Evolutionary conservation across 2,797 vertebrate species (phyloP).

Genomic region (Saxicola maurus): DNA sequence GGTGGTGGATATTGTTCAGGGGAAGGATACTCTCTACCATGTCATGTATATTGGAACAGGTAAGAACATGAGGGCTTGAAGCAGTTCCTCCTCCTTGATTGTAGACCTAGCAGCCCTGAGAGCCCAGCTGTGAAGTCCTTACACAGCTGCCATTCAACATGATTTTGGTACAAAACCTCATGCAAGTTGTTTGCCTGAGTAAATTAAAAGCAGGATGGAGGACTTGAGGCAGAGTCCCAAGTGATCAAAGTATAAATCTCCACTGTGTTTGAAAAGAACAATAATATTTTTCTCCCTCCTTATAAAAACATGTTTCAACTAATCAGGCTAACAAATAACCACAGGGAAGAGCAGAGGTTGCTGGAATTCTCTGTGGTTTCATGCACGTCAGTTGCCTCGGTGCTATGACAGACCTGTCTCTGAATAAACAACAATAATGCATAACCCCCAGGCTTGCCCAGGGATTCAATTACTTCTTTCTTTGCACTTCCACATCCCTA

Average conservation of each 20-base stretch:
- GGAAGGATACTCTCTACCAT: constrained; percentile 92
- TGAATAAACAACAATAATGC: background rate
- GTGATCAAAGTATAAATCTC: background rate
- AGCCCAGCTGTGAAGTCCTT: background rate
- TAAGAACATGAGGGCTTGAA: constrained; percentile 49
- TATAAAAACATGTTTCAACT: background rate
- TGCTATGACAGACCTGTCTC: background rate
- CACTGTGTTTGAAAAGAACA: background rate
- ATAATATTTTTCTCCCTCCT: background rate
- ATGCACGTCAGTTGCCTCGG: background rate
- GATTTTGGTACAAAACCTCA: background rate
- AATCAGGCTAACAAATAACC: background rate
- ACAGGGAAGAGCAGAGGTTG: background rate
- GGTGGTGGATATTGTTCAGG: constrained; percentile 95
- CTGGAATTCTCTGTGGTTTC: background rate
- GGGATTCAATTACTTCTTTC: background rate
- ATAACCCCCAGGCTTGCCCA: background rate
- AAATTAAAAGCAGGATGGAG: background rate
- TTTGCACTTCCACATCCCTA: background rate
- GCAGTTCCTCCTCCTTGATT: background rate
- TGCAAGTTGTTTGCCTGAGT: background rate
- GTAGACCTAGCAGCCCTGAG: background rate
- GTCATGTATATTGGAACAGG: constrained; percentile 98
- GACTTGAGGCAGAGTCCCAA: background rate
- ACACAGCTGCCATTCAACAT: background rate